A percentile compares a stretch with the other conserved stretches of the same genome.
These are phyloP conservation scores for Drosophila bipectinata DNA, from an alignment of 1,140 invertebrate species.

Conservation along the genomic window DNA sequence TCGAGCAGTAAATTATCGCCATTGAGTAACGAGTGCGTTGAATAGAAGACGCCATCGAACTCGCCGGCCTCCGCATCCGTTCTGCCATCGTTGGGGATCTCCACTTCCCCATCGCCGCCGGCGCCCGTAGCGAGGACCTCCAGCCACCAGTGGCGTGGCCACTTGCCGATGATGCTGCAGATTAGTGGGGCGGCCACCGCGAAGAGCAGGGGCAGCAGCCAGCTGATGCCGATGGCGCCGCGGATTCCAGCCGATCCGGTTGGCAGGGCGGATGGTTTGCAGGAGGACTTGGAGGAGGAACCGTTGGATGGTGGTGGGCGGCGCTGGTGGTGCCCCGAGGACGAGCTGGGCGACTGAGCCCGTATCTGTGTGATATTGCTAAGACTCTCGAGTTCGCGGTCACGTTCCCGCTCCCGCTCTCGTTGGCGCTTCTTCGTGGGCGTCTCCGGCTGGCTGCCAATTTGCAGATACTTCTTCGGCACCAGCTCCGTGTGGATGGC, in stretches of 20 bases:
- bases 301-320: constrained; percentile 10
- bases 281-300: background rate
- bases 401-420: constrained; percentile 36
- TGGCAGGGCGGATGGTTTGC: constrained; percentile 3
- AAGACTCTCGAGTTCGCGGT: constrained; percentile 53
- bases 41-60: constrained; percentile 55
- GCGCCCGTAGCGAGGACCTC: constrained; percentile 47
- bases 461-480: constrained; percentile 81
- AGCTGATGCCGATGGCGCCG: constrained; percentile 82
- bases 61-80: constrained; percentile 19
- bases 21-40: constrained; percentile 66
- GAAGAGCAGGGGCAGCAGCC: constrained; percentile 80
- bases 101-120: constrained; percentile 13
- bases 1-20: constrained; percentile 75
- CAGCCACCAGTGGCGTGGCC: constrained; percentile 82
- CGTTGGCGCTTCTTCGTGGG: constrained; percentile 36
- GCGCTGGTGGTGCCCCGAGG: background rate
- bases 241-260: constrained; percentile 66
- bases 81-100: constrained; percentile 12
- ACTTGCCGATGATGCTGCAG: constrained; percentile 83
- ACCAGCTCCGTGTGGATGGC: constrained; percentile 83
- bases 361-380: constrained; percentile 75
- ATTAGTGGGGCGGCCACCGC: constrained; percentile 80
- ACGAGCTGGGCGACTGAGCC: constrained; percentile 45
- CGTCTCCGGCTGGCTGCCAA: constrained; percentile 48